Evolutionary conservation across 2,888 invertebrate genomes (phyloP), one percentile per base, ranked within the genome.

Genomic region (Andrena haemorrhoa): DNA sequence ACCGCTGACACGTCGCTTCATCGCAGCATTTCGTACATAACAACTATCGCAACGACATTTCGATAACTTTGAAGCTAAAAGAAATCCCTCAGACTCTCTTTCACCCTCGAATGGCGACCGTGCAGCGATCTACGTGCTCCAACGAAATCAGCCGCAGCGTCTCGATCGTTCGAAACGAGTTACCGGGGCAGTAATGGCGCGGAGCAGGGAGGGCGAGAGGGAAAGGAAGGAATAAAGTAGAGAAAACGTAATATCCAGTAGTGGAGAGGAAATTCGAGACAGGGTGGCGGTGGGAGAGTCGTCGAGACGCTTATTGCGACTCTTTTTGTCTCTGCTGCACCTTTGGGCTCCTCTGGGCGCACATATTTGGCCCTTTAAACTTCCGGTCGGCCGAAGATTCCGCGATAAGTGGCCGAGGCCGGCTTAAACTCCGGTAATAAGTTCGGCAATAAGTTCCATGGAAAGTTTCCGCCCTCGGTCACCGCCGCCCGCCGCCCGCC

Each of bases 351-450:
- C 53, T 47, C 51, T n/a, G 71, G 65, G 66, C 33, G 75, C 70
- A 74, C 78, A 81, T 80, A 66, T 77, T 85, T 72, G 85, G 65
- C 89, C 82, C 89, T 90, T 90, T 89, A 89, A 90, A 90, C 88
- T 90, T 90, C 85, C 85, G 87, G 80, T 82, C 83, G 87, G 87
- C 86, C 89, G 87, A 90, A 90, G 90, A 91, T 90, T 90, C 84
- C 76, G 82, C 87, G 90, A 90, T 91, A 91, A 91, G 90, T 91
- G 90, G 90, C 78, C 82, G 66, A 82, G 71, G 76, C 86, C 79
- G 85, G 89, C 84, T 90, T 91, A 89, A 91, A 91, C 90, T 90
- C 90, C 79, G 79, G 89, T 91, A 91, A 91, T 91, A 91, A 91
- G 91, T 91, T 91, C 81, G 86, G 86, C 91, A 90, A 91, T 91